Evolutionary conservation across 2,113 vertebrate species (phyloP).

Genomic region (Notarius quadriscutis): DNA sequence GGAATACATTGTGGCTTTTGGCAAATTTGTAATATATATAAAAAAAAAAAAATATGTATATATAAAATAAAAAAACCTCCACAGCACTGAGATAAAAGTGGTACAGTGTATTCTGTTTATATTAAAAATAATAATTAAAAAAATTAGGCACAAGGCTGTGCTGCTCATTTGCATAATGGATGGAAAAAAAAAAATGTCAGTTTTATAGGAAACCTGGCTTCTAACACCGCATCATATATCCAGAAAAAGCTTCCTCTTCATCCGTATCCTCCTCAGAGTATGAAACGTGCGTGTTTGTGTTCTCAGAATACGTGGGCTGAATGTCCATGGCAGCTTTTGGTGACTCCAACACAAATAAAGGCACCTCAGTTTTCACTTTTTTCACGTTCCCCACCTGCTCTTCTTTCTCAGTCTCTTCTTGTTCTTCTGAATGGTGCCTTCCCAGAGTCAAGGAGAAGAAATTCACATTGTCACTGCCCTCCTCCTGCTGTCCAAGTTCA

Average conservation of each 20-base stretch:
- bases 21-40: background rate
- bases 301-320: background rate
- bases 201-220: background rate
- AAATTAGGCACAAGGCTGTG: background rate
- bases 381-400: background rate
- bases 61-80: background rate
- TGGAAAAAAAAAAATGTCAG: background rate
- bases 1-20: background rate
- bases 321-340: background rate
- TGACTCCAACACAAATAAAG: background rate
- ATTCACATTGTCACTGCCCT: conserved; percentile 7
- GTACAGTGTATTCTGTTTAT: too few species aligned
- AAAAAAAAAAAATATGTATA: too few species aligned
- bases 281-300: background rate
- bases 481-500: background rate
- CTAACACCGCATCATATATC: conserved; percentile 30
- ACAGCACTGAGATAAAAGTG: background rate
- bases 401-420: background rate
- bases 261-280: conserved; percentile 10
- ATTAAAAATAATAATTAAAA: too few species aligned
- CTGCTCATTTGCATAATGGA: background rate
- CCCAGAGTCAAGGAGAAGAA: conserved; percentile 40
- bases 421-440: background rate
- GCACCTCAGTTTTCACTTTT: background rate
- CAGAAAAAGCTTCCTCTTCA: conserved; percentile 26